phyloP scores from a whole-genome alignment of 2,113 vertebrate species.

The Myrmecophaga tridactyla region DNA sequence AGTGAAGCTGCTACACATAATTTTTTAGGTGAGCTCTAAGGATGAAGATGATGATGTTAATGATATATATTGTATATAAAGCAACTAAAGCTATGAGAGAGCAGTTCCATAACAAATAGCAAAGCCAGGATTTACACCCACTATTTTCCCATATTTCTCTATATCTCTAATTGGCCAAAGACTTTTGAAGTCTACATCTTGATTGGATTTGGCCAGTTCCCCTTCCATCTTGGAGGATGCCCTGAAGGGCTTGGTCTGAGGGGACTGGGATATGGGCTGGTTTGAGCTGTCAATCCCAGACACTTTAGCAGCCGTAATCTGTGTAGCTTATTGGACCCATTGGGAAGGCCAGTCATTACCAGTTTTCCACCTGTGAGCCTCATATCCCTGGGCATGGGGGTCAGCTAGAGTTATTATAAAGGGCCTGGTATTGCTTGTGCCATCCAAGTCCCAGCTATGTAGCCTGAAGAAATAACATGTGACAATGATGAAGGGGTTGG shows the following conservation, averaged over 20 bases:
- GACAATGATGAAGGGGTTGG: too few species aligned
- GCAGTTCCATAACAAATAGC: too few species aligned
- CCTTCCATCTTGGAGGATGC: not conserved
- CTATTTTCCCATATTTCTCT: not conserved
- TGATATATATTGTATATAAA: not conserved
- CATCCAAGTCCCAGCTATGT: too few species aligned
- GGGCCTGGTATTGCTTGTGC: not conserved
- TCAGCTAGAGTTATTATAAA: not conserved
- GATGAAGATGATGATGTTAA: not conserved
- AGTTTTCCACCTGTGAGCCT: not conserved
- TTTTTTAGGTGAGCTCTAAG: not conserved
- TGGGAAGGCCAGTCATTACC: not conserved
- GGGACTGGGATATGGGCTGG: too few species aligned
- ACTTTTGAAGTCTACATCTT: not conserved
- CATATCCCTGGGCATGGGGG: not conserved
- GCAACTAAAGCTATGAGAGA: not conserved
- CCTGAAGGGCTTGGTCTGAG: not conserved
- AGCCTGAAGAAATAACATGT: not conserved
- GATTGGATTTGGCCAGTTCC: not conserved
- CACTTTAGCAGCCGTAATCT: too few species aligned
- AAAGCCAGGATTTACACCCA: not conserved
- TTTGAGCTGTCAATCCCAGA: too few species aligned
- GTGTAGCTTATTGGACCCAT: too few species aligned
- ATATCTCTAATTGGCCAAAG: not conserved
- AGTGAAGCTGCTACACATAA: fast-evolving